Evolutionary conservation across 2,113 vertebrate species (phyloP), one percentile per base, ranked within the genome.

Genomic region (Echinops telfairi): DNA sequence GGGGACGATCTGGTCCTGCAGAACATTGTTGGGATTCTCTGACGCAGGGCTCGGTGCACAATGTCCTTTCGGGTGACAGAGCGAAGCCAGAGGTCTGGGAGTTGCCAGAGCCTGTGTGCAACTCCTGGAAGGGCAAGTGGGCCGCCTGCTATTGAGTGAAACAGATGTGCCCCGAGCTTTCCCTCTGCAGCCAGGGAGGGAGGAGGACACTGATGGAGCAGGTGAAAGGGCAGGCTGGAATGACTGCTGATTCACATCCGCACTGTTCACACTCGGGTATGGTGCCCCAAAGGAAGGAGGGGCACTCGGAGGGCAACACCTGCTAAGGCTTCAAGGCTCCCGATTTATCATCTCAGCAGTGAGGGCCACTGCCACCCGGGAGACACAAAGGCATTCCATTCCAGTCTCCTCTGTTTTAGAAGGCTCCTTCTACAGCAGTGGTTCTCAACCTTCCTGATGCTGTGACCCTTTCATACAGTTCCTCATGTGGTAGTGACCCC

Each of bases 161-260:
- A 71, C 22, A 73, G 15, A 77, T 33, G 66, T 17, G 38, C 73
- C 31, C 27, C 76, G 86, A 92, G 47, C 43, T 22, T 20, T 85
- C 81, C 33, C 25, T 90, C 40, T 86, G 82, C 31, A 17, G 47
- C 43, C 58, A 79, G 33, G 31, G n/a, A 93, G n/a, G 36, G 36
- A 36, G 36, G 40, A 57, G 38, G 57, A 88, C 19, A 43, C 22
- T 6, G 70, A 77, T 40, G 6, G 27, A 11, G 62, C 31, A 86
- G 62, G n/a, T 29, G 47, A 92, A 95, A 40, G 19, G n/a, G 80
- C 89, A 88, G 22, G 70, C 64, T 11, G 36, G 20, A 90, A 83
- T 20, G 70, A 95, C 53, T 84, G 22, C 66, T 93, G 64, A 53
- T 70, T 53, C 47, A 31, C 20, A 38, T 14, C 66, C 6, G 40